Evolutionary conservation across 2,113 vertebrate genomes (phyloP).

Genomic region (Gavialis gangeticus): DNA sequence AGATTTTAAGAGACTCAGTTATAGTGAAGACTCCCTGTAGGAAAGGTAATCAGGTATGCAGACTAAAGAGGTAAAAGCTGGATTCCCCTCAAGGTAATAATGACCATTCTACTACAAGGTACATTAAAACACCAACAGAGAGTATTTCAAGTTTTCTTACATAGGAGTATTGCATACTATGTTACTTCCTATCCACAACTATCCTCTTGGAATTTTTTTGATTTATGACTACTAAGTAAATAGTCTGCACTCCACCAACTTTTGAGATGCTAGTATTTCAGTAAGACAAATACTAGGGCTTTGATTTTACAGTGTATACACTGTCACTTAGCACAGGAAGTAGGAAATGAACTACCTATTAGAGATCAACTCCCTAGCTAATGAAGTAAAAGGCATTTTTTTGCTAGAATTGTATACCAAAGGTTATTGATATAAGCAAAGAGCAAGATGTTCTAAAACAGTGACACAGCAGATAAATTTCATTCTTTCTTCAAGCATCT

Average conservation of each 20-base stretch:
- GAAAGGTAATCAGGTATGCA: neutral
- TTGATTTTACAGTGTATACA: neutral
- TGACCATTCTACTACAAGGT: neutral
- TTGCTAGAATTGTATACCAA: neutral
- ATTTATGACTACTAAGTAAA: neutral
- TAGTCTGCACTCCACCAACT: neutral
- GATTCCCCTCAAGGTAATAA: neutral
- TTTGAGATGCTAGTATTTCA: neutral
- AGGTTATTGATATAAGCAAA: neutral
- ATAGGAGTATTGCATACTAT: fast-evolving
- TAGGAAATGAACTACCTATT: neutral
- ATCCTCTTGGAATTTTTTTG: neutral
- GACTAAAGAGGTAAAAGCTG: neutral
- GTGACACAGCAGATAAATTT: neutral
- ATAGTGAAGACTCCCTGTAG: neutral
- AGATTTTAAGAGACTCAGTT: neutral
- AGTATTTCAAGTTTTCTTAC: neutral
- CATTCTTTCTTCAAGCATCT: neutral
- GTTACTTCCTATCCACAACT: neutral
- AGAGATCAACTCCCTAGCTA: fast-evolving
- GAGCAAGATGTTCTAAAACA: neutral
- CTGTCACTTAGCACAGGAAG: neutral
- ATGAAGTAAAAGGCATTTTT: neutral
- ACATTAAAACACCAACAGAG: neutral
- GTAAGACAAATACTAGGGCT: neutral